Evolutionary conservation across 2,888 invertebrate species (phyloP).

Genomic region (Protophormia terraenovae): DNA sequence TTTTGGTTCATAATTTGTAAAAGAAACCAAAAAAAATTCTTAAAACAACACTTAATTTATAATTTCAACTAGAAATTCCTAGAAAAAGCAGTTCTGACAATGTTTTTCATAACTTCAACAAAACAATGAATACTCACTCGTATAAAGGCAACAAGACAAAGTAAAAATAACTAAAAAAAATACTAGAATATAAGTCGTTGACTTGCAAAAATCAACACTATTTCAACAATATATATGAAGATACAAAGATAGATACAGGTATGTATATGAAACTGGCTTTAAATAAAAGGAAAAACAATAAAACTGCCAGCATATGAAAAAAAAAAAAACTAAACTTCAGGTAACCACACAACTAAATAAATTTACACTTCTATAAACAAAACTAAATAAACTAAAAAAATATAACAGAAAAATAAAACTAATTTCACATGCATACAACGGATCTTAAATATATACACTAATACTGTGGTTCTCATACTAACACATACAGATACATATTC

Average conservation of each 20-base stretch:
- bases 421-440: background rate
- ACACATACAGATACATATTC: background rate
- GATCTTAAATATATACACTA: constrained; percentile 12
- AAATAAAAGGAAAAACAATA: constrained; percentile 32
- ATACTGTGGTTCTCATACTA: background rate
- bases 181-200: constrained; percentile 60
- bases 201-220: constrained; percentile 67
- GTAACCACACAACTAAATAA: constrained; percentile 61
- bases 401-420: background rate
- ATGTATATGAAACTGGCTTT: constrained; percentile 32
- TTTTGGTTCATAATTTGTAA: background rate
- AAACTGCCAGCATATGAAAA: constrained; percentile 36
- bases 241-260: background rate
- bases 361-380: constrained; percentile 51
- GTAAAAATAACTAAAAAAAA: constrained; percentile 14
- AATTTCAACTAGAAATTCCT: constrained; percentile 23
- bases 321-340: constrained; percentile 21
- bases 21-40: background rate
- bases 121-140: constrained; percentile 14
- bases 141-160: background rate
- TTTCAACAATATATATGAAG: constrained; percentile 12
- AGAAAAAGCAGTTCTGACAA: constrained; percentile 20
- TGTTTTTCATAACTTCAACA: constrained; percentile 37
- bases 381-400: background rate
- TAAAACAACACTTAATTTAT: constrained; percentile 37